Evolutionary conservation across 2,797 vertebrate genomes (phyloP).

Genomic region (Phoxinus dragarum): DNA sequence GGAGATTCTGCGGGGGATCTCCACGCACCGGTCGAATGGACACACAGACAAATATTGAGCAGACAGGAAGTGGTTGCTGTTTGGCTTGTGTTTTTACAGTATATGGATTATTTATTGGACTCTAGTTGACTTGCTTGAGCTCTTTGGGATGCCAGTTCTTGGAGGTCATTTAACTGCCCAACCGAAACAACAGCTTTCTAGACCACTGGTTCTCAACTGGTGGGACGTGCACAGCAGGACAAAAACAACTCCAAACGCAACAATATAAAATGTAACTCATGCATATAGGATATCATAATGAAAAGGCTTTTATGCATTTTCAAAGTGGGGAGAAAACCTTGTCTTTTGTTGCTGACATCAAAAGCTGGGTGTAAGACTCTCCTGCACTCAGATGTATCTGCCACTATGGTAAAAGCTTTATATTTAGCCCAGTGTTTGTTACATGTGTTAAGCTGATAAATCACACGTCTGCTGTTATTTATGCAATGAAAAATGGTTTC

Average conservation of each 20-base stretch:
- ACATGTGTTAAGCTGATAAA: not conserved
- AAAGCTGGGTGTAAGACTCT: not conserved
- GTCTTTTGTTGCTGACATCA: not conserved
- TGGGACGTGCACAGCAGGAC: not conserved
- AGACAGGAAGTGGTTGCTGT: not conserved
- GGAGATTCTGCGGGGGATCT: conserved; percentile 6
- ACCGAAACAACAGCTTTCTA: not conserved
- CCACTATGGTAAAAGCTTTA: not conserved
- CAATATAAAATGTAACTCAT: not conserved
- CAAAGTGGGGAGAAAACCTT: too few relatives aligned
- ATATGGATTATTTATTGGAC: not conserved
- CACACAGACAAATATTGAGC: not conserved
- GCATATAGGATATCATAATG: not conserved
- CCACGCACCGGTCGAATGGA: not conserved
- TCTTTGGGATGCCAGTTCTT: not conserved
- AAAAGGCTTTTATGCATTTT: not conserved
- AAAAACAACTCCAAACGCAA: not conserved
- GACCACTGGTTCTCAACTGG: not conserved
- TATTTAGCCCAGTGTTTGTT: not conserved
- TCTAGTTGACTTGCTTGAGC: conserved; percentile 15
- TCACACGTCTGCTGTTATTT: not conserved
- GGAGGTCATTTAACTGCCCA: not conserved
- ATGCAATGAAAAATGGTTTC: not conserved
- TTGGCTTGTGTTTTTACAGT: not conserved
- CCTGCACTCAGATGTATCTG: not conserved